Evolutionary conservation across 37 sponge, comb jelly and placozoan species (phyloP).

Genomic region (Ephydatia muelleri): DNA sequence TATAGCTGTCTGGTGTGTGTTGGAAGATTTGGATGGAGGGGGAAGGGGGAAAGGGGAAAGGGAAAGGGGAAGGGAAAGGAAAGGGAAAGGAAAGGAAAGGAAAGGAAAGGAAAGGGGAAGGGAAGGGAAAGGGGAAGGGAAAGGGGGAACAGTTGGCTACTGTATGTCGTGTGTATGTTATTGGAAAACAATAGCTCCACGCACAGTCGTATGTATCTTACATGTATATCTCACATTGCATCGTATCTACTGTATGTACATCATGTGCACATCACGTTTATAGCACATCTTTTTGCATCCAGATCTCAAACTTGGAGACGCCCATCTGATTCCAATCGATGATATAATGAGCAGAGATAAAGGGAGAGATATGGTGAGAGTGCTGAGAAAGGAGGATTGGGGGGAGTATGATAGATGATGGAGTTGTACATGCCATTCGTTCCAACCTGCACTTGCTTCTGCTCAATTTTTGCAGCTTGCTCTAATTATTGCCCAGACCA

Average conservation of each 20-base stretch:
- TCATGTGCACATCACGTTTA: neutral
- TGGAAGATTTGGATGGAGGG: no score
- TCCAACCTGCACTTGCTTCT: neutral
- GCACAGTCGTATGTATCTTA: neutral
- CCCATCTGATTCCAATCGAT: conserved; percentile 75
- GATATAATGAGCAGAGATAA: conserved; percentile 60
- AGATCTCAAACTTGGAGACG: conserved; percentile 77
- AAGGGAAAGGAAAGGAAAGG: no score
- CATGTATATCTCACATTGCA: neutral
- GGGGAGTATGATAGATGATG: no score
- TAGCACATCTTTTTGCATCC: neutral
- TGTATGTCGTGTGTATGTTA: neutral
- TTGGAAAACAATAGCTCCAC: neutral
- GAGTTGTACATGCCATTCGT: no score
- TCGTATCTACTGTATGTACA: neutral
- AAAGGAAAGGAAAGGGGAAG: no score
- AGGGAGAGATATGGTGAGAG: conserved; percentile 63
- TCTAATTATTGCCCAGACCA: conserved; percentile 73
- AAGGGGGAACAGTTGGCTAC: neutral
- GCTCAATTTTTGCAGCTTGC: conserved; percentile 35
- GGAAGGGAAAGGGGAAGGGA: no score
- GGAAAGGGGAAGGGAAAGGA: no score
- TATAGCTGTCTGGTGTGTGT: no score
- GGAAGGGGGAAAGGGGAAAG: no score
- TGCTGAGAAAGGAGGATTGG: no score